These are phyloP conservation scores for Drosophila antonietae DNA, from an alignment of 2,888 invertebrate genomes.

Conservation along the genomic window DNA sequence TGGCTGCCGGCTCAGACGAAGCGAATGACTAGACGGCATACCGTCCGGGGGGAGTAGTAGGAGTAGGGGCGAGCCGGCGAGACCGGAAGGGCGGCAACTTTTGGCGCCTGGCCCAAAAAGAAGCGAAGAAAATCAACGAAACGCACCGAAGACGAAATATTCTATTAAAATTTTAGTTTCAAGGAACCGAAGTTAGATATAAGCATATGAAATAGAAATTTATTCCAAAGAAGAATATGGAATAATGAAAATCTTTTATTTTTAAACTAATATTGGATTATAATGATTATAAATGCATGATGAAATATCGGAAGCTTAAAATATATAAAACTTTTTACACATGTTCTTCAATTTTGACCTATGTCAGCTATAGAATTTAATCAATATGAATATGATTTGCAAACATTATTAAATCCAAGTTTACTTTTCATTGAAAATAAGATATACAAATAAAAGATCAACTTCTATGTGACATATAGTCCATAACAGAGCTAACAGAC, in stretches of 20 bases:
- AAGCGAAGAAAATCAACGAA: neutral
- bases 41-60: constrained; percentile 16
- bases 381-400: too few relatives aligned
- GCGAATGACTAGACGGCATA: constrained; percentile 63
- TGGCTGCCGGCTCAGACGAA: constrained; percentile 15
- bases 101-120: constrained; percentile 54
- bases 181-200: too few relatives aligned
- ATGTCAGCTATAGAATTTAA: neutral
- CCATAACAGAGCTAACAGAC: neutral
- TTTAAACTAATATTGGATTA: too few relatives aligned
- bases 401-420: too few relatives aligned
- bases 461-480: neutral
- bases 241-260: too few relatives aligned
- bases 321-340: too few relatives aligned
- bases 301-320: too few relatives aligned
- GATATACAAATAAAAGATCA: too few relatives aligned
- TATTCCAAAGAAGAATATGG: too few relatives aligned
- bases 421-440: too few relatives aligned
- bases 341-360: neutral
- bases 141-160: neutral
- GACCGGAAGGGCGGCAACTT: constrained; percentile 72
- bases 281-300: too few relatives aligned
- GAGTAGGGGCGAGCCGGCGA: constrained; percentile 9
- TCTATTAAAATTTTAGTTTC: neutral
- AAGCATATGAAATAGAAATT: too few relatives aligned